Evolutionary conservation across 2,888 invertebrate genomes (phyloP).

Genomic region (Oeneis ivallda): DNA sequence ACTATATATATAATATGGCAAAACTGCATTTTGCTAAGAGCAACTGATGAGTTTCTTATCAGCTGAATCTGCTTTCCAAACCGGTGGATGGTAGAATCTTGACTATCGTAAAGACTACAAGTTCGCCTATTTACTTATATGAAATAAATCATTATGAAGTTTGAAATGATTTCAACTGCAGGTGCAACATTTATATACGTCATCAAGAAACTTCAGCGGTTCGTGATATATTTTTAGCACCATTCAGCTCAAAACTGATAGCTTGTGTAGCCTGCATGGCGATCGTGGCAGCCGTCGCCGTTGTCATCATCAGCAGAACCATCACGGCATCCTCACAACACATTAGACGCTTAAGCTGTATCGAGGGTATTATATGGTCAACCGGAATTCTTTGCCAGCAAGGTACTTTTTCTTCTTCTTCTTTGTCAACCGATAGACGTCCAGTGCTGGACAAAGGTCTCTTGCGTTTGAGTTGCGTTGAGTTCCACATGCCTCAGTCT

Average conservation of each 20-base stretch:
- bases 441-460: too few species aligned
- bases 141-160: too few species aligned
- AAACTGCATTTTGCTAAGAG: too few species aligned
- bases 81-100: too few species aligned
- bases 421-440: too few species aligned
- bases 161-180: slow-evolving; percentile 44
- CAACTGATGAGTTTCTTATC: too few species aligned
- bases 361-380: slow-evolving; percentile 83
- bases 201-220: slow-evolving; percentile 83
- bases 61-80: too few species aligned
- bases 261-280: slow-evolving; percentile 78
- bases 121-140: too few species aligned
- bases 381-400: slow-evolving; percentile 84
- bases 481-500: too few species aligned
- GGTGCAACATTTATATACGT: slow-evolving; percentile 84
- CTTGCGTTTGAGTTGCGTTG: too few species aligned
- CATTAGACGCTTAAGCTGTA: slow-evolving; percentile 61
- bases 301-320: slow-evolving; percentile 74
- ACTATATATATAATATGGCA: too few species aligned
- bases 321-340: slow-evolving; percentile 55
- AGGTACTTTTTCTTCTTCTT: slow-evolving; percentile 66
- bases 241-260: slow-evolving; percentile 80
- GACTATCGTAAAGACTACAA: too few species aligned
- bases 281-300: slow-evolving; percentile 71
- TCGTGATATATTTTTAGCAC: slow-evolving; percentile 83